Evolutionary conservation across 2,797 vertebrate species (phyloP), one percentile per base, ranked within the genome.

Genomic region (Kryptopterus vitreolus): DNA sequence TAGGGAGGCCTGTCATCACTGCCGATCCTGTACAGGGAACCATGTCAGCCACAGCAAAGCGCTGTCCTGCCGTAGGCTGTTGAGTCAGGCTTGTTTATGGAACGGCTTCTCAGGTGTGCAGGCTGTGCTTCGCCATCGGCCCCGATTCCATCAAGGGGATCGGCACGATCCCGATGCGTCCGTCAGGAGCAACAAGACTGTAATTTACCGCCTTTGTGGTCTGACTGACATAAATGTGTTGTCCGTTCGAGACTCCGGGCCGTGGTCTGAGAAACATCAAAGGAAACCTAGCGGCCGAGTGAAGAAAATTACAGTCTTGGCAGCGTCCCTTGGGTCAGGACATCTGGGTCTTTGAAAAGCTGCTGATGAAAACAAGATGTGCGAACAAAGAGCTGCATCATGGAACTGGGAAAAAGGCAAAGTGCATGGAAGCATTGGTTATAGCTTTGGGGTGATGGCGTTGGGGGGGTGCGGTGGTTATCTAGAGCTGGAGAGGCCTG

Each of bases 1-100:
- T 58, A 38, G 78, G 65, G 73, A 75, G 82, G 74, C 66, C 74
- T 85, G 81, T 88, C 85, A 85, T 86, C 85, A 69, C 83, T 61
- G 65, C 76, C 53, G 69, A 33, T 78, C 69, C 73, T 38, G 73
- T 79, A 76, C 78, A 79, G 63, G 76, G 73, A 76, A 81, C 83
- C 59, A 80, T 78, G 79, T 70, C 65, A 76, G 70, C 79, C 77
- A 77, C 61, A 20, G 53, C 75, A 68, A 26, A 76, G 74, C 72
- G 74, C 55, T 69, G 80, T 46, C 4, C 61, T 66, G 75, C 80
- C 70, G 22, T 77, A 78, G 74, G 85, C 66, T 52, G 50, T 31
- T 82, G 80, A 79, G 78, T 82, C 78, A 77, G 59, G 18, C 62
- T 69, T 65, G 79, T 79, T 71, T 61, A 68, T 74, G 50, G 76